A percentile compares a stretch with the other conserved stretches of the same genome.
Evolutionary conservation across 1,140 invertebrate genomes (phyloP).

Genomic region (Papilio helenus): DNA sequence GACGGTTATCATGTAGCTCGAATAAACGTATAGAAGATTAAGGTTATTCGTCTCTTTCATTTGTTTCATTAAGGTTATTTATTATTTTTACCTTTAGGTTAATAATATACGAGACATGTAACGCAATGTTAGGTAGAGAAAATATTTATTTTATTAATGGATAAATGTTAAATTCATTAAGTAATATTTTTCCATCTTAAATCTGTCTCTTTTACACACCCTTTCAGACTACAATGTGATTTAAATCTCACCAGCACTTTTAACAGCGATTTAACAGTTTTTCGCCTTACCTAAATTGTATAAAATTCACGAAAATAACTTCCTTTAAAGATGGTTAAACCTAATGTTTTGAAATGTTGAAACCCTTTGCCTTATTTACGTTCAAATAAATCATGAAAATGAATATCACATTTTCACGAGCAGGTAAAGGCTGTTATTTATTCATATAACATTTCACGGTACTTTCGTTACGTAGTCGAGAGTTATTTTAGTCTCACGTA

Average conservation of each 20-base stretch:
- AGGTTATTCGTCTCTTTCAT: neutral
- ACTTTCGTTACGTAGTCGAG: conserved; percentile 2
- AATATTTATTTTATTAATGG: no score
- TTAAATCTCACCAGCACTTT: no score
- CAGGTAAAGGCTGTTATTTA: conserved; percentile 11
- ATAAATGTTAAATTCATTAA: no score
- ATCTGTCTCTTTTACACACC: no score
- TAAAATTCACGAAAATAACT: no score
- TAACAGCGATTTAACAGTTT: no score
- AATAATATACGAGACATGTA: neutral
- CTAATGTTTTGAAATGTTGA: neutral
- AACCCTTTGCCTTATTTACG: neutral
- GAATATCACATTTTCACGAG: neutral
- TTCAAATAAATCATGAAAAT: neutral
- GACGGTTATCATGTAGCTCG: neutral
- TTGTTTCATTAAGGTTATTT: neutral
- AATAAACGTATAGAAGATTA: neutral
- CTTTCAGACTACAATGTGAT: no score
- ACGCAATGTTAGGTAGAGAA: neutral
- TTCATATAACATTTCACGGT: conserved; percentile 2
- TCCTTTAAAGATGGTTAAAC: neutral
- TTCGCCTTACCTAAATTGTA: no score
- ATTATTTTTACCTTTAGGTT: neutral
- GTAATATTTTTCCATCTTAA: no score
- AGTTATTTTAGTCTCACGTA: conserved; percentile 11